Base-by-base conservation (phyloP, 92 coral and sea anemone species). In the Parazoanthus darwini region DNA sequence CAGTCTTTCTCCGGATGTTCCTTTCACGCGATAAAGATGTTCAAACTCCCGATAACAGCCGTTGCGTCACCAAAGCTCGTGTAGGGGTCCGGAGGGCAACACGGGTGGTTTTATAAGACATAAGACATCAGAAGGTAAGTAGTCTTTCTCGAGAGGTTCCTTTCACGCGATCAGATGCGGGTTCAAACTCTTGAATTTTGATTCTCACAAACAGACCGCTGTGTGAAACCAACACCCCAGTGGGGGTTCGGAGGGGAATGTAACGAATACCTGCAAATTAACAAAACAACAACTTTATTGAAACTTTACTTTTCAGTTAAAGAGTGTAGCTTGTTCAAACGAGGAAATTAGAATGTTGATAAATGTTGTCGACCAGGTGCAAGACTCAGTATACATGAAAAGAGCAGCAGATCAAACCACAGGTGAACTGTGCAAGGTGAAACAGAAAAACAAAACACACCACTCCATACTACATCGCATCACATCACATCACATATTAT, bases 101-200 rank as follows among this genome's bases (percentile, higher is more conserved):
- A 90, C 90, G 90, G 58, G 70, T 7, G 65, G 65, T 58, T 2
- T 29, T 29, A 29, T 29, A 29, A 29, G 33, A 29, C 65, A 16
- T 13, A 74, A 15, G 48, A 74, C 11, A 3, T 84, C 79, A 95
- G 80, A 95, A 91, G 8, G 98, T 95, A 16, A 95, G 92, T 9
- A 92, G 92, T 85, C 96, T 90, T 48, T 95, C 98, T 16, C 98
- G 89, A n/a, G 98, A 95, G 16, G 98, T 93, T 51, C 96, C 96
- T 86, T 93, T 95, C 18, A 93, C 91, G 36, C 85, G 73, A 82
- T 78, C 90, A 3, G 94, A 90, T 6, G 96, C 91, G 11, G 95
- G 96, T 63, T 93, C 90, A 51, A 95, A 95, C 73, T 93, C 94
- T 81, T 93, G 96, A 73, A 95, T 77, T 89, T 92, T 92, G 36